phyloP scores from a whole-genome alignment of 2,888 invertebrate species.

The Allygus modestus region DNA sequence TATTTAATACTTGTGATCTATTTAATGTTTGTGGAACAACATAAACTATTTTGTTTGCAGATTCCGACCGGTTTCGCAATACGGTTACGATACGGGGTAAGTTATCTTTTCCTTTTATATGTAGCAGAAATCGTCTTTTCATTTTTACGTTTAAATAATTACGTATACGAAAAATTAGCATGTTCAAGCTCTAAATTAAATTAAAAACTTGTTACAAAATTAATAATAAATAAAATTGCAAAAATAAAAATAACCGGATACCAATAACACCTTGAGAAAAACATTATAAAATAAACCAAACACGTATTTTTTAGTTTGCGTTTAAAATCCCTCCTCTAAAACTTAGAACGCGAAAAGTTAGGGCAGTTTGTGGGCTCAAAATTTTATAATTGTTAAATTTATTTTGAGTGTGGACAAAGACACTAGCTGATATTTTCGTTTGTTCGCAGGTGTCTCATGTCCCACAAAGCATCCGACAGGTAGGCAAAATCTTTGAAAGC shows the following conservation, averaged over 20 bases:
- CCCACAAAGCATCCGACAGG: conserved; percentile 72
- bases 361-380: not conserved
- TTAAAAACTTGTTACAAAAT: not conserved
- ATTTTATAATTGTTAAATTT: not conserved
- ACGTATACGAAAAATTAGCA: conserved; percentile 33
- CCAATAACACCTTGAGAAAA: not conserved
- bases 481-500: conserved; percentile 67
- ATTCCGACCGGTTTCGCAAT: conserved; percentile 51
- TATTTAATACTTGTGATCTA: conserved; percentile 46
- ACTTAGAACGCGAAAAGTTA: not conserved
- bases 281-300: not conserved
- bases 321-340: not conserved
- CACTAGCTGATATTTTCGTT: conserved; percentile 68
- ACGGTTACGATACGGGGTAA: conserved; percentile 56
- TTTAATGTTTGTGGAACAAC: conserved; percentile 57
- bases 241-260: conserved; percentile 1
- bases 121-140: conserved; percentile 18
- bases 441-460: conserved; percentile 72
- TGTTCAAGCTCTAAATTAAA: not conserved
- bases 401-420: conserved; percentile 26
- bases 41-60: conserved; percentile 53
- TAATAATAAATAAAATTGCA: too few relatives aligned
- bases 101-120: conserved; percentile 32
- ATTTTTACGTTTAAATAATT: conserved; percentile 12
- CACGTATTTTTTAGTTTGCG: not conserved